Evolutionary conservation across 1,140 invertebrate species (phyloP).

Genomic region (Vollenhovia emeryi): DNA sequence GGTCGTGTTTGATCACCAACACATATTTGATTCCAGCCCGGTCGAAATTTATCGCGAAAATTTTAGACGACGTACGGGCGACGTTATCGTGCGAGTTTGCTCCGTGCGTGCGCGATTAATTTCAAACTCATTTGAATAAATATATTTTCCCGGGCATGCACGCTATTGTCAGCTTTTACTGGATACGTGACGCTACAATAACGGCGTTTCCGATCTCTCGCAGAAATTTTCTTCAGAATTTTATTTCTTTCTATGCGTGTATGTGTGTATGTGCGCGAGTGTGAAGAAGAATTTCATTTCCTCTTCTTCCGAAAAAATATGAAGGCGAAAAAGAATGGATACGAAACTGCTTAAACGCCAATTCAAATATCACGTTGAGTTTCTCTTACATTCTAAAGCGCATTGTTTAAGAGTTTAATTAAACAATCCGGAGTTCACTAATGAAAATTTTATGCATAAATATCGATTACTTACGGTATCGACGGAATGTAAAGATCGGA

Average conservation of each 20-base stretch:
- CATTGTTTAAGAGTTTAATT: neutral
- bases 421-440: neutral
- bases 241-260: too few species aligned
- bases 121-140: conserved; percentile 30
- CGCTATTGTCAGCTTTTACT: neutral
- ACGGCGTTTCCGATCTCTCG: neutral
- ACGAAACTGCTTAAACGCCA: neutral
- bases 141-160: neutral
- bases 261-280: too few species aligned
- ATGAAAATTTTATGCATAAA: neutral
- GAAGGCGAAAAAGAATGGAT: neutral
- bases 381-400: neutral
- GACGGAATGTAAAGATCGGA: neutral
- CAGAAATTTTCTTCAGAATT: neutral
- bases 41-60: conserved; percentile 43
- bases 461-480: neutral
- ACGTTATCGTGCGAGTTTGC: neutral
- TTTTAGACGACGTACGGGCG: conserved; percentile 2
- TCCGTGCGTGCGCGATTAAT: neutral
- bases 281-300: neutral
- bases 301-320: neutral
- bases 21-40: conserved; percentile 38
- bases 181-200: neutral
- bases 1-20: conserved; percentile 26
- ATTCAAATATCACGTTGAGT: neutral